Base-by-base conservation (phyloP, 2,888 invertebrate genomes). In the Agrotis clavis region DNA sequence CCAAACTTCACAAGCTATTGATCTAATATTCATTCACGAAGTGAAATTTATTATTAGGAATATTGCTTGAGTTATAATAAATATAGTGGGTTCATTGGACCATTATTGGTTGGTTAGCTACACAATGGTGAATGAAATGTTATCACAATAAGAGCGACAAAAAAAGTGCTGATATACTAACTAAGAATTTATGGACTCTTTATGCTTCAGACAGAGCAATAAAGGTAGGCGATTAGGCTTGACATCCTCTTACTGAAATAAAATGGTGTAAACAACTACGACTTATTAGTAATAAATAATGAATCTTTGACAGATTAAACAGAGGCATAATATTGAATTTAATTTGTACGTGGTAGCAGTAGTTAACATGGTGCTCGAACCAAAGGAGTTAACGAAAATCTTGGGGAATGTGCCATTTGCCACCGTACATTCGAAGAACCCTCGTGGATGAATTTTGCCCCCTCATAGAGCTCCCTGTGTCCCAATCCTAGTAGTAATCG, bases 261-360 rank as follows among this genome's bases (percentile, higher is more conserved):
- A 9, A 64, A 69, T 11, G 6, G n/a, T 67, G 66, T 35, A 53
- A 41, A 77, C 66, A 47, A 73, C 79, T 30, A 80, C 68, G 14
- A 48, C 41, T 54, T 25, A 56, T 66, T 13, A 14, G 21, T 50
- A 51, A 54, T 64, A 67, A 63, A 73, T 66, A 45, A 51, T 72
- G 19, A 51, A 67, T 60, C 53, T 61, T 47, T 53, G 59, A 66
- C 47, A 66, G 53, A 54, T 71, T 53, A 41, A 59, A 45, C 41
- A 41, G 41, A 50, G 30, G 50, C 35, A 47, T 9, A 0, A 35
- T 1, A 35, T 35, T 35, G 35, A 35, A 35, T 35, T 35, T 35
- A 35, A 35, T 35, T 35, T 35, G 35, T 35, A 35, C 35, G 35
- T 35, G 35, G 35, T 35, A 35, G 35, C 35, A 35, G 35, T 35